Evolutionary conservation across 2,113 vertebrate species (phyloP).

Genomic region (Astur gentilis): DNA sequence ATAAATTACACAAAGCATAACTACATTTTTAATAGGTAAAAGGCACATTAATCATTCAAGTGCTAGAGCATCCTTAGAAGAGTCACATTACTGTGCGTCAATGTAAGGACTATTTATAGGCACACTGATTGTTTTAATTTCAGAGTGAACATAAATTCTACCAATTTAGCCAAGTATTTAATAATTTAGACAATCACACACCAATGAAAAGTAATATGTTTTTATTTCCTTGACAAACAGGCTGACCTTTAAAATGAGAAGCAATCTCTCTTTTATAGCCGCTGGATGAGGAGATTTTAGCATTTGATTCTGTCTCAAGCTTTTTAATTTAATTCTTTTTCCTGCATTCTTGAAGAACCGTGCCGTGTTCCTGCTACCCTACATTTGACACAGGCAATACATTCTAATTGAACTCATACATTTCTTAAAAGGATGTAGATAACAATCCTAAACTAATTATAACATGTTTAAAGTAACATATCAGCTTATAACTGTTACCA

Average conservation of each 20-base stretch:
- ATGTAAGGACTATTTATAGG: constrained; percentile 7
- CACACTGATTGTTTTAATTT: constrained; percentile 29
- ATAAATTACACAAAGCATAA: not conserved
- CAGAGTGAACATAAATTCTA: not conserved
- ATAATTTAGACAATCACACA: not conserved
- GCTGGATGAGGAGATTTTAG: not conserved
- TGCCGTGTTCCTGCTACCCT: not conserved
- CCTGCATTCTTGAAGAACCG: not conserved
- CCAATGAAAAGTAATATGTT: not conserved
- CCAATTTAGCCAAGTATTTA: not conserved
- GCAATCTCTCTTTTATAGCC: not conserved
- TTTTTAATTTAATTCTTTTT: not conserved
- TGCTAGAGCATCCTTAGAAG: not conserved
- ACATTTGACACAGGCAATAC: not conserved
- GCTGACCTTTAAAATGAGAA: constrained; percentile 29
- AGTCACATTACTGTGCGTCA: not conserved
- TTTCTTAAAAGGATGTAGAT: not conserved
- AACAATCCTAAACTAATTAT: not conserved
- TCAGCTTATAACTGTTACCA: not conserved
- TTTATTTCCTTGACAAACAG: constrained; percentile 10
- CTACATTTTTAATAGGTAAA: constrained; percentile 19
- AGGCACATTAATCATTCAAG: constrained; percentile 32
- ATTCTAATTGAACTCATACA: not conserved
- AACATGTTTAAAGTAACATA: not conserved
- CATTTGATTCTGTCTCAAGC: not conserved